A percentile compares a stretch with the other conserved stretches of the same genome.
Conservation (phyloP, 2,113 vertebrate genomes). For the Strigops habroptila region DNA sequence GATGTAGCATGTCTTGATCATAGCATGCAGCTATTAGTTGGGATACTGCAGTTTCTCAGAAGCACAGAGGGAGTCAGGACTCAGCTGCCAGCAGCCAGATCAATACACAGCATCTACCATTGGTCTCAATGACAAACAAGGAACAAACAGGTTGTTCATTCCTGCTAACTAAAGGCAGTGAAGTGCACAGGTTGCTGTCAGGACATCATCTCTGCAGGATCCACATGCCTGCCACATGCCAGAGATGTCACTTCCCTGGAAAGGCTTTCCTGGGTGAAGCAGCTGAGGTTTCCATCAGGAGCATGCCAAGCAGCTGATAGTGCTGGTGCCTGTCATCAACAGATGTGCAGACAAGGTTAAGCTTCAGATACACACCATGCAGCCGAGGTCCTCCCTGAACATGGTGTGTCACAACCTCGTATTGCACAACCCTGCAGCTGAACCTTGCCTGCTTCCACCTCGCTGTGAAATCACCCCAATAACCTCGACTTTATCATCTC, state of each 20-base stretch:
- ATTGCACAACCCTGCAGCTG: background rate
- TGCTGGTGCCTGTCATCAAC: background rate
- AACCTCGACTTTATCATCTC: background rate
- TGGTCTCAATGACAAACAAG: background rate
- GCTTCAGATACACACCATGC: rapidly evolving
- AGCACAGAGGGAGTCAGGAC: background rate
- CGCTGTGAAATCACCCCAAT: background rate
- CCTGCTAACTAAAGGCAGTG: background rate
- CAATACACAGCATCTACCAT: background rate
- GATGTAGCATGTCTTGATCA: background rate
- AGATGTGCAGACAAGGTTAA: background rate
- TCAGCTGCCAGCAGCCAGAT: background rate
- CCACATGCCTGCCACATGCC: rapidly evolving
- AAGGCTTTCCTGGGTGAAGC: background rate
- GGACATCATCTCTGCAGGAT: background rate
- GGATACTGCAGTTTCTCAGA: background rate
- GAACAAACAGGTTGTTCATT: background rate
- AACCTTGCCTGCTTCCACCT: background rate
- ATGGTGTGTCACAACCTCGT: background rate
- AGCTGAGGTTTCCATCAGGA: background rate
- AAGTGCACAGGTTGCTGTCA: background rate
- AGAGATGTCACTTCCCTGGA: background rate
- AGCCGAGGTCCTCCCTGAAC: background rate
- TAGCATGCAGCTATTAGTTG: rapidly evolving
- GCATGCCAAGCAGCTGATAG: background rate